phyloP scores from a whole-genome alignment of 1,140 invertebrate species.

The Danaus plexippus region DNA sequence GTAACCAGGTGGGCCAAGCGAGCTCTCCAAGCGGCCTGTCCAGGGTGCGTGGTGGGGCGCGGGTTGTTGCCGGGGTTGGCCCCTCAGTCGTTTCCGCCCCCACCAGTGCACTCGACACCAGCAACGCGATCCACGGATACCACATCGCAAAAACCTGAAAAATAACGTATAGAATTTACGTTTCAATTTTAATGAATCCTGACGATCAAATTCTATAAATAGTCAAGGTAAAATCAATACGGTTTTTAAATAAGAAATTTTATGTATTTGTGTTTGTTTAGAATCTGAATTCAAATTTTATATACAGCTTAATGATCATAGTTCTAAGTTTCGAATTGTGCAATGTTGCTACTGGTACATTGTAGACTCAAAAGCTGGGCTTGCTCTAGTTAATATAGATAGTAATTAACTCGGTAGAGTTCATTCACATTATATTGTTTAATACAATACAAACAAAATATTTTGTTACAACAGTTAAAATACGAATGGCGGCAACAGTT shows the following conservation, averaged over 20 bases:
- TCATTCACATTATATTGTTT: conserved; percentile 1
- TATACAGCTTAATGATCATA: too few relatives aligned
- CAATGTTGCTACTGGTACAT: not conserved
- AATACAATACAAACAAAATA: conserved; percentile 3
- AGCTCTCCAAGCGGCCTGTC: conserved; percentile 56
- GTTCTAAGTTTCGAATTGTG: too few relatives aligned
- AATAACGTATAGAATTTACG: conserved; percentile 11
- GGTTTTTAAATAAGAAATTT: too few relatives aligned
- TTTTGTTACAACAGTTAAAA: not conserved
- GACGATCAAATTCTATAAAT: too few relatives aligned
- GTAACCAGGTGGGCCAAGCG: conserved; percentile 57
- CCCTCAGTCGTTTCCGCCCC: conserved; percentile 28
- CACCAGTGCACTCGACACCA: conserved; percentile 60
- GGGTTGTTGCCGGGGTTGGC: conserved; percentile 38
- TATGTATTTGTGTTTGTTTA: too few relatives aligned
- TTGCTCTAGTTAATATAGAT: not conserved
- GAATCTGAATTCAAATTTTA: too few relatives aligned
- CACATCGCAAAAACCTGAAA: conserved; percentile 65
- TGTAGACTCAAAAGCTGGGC: not conserved
- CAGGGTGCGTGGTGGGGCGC: conserved; percentile 51
- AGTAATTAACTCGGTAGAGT: not conserved
- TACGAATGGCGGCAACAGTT: too few relatives aligned
- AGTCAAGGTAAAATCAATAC: too few relatives aligned
- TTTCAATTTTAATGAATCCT: too few relatives aligned
- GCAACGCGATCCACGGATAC: conserved; percentile 59